Percentiles rank a stretch among this genome's conserved stretches.
These are phyloP conservation scores for Danio kyathit DNA, from an alignment of 2,797 vertebrate species.

Conservation along the genomic window DNA sequence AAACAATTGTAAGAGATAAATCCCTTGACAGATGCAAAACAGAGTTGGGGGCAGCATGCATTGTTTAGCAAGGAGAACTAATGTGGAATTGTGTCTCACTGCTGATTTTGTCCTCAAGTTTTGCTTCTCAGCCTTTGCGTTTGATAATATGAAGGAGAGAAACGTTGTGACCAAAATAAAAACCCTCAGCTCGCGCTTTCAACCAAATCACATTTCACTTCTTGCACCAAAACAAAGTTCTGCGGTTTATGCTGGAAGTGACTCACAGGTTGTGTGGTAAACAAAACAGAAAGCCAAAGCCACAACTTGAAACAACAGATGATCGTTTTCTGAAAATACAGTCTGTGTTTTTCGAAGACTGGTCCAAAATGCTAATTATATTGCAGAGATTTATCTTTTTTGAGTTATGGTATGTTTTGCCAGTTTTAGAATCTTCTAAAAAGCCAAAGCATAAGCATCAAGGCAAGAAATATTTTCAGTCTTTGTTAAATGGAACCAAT, in stretches of 20 bases:
- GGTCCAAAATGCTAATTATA: background rate
- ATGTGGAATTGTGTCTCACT: background rate
- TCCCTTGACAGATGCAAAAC: constrained; percentile 6
- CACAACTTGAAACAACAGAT: constrained; percentile 7
- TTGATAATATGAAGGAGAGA: background rate
- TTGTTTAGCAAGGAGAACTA: background rate
- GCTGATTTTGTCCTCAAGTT: background rate
- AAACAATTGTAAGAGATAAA: background rate
- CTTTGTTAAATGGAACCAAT: constrained; percentile 7
- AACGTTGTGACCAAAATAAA: background rate
- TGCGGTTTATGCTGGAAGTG: constrained; percentile 5
- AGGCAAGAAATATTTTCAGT: background rate
- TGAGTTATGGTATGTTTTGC: background rate
- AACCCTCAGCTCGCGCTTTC: background rate
- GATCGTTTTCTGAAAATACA: background rate
- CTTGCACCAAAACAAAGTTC: background rate
- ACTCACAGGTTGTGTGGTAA: background rate
- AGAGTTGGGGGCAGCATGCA: background rate
- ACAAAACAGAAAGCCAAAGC: background rate
- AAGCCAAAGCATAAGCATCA: background rate
- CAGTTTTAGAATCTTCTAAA: constrained; percentile 1
- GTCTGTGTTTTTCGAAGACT: background rate
- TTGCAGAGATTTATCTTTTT: background rate
- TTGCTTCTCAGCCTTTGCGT: background rate
- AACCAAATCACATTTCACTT: constrained; percentile 21